Percentiles rank a stretch among this genome's conserved stretches.
Conservation (phyloP, 2,797 vertebrate genomes). For the Falco novaeseelandiae region DNA sequence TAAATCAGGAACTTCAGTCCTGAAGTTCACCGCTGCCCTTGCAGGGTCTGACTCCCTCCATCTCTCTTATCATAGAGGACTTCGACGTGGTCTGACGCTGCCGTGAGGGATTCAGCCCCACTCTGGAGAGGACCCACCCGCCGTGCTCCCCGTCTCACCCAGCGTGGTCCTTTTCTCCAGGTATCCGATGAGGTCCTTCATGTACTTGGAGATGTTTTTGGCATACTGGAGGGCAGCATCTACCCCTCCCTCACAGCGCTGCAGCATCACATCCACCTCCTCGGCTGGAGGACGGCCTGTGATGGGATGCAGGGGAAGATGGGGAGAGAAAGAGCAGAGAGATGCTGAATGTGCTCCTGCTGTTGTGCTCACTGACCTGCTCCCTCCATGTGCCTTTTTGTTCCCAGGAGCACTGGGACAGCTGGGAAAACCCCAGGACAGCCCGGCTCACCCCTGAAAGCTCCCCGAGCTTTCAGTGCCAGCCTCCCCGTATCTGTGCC, state of each 20-base stretch:
- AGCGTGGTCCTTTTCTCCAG: conserved; percentile 88
- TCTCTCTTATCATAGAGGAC: not conserved
- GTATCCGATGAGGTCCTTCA: conserved; percentile 92
- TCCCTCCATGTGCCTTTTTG: not conserved
- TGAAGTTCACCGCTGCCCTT: not conserved
- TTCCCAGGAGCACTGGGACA: not conserved
- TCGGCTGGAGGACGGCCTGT: conserved; percentile 73
- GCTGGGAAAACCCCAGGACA: not conserved
- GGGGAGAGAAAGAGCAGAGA: not conserved
- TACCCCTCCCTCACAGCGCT: conserved; percentile 91
- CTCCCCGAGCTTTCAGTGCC: fast-evolving
- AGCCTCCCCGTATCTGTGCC: not conserved
- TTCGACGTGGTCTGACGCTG: fast-evolving
- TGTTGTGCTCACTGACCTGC: fast-evolving
- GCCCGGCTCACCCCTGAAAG: not conserved
- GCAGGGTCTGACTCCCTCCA: not conserved
- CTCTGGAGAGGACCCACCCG: fast-evolving
- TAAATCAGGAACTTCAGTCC: not conserved
- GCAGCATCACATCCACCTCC: conserved; percentile 90
- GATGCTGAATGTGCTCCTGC: fast-evolving
- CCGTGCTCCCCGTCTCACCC: conserved; percentile 76
- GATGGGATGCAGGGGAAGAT: not conserved
- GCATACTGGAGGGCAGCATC: conserved; percentile 89
- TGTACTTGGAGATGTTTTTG: conserved; percentile 94
- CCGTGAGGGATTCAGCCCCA: fast-evolving